Evolutionary conservation across 1,140 invertebrate genomes (phyloP).

Genomic region (Chlorops oryzae): DNA sequence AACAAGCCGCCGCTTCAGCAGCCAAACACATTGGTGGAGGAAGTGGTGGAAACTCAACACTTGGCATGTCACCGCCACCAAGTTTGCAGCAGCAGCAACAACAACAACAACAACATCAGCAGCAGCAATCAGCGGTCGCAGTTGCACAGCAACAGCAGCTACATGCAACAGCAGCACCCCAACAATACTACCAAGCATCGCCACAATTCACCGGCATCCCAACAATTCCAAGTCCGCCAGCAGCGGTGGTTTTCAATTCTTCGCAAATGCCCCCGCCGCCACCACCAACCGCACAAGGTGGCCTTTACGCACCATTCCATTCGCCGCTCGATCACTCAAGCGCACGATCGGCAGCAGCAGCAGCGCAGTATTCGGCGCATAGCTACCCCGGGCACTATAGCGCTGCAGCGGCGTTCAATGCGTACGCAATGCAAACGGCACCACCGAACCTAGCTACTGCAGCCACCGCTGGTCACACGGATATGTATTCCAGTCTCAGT

Average conservation of each 20-base stretch:
- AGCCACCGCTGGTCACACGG: slow-evolving; percentile 59
- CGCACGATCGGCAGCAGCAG: slow-evolving; percentile 30
- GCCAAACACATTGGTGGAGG: slow-evolving; percentile 22
- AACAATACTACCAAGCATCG: slow-evolving; percentile 45
- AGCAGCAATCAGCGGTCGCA: slow-evolving; percentile 14
- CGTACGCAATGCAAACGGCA: slow-evolving; percentile 48
- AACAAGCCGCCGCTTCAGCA: slow-evolving; percentile 18
- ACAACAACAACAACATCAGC: slow-evolving; percentile 32
- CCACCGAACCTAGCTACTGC: slow-evolving; percentile 58
- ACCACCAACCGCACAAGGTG: slow-evolving; percentile 65
- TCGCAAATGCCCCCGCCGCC: slow-evolving; percentile 57
- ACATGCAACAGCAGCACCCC: slow-evolving; percentile 17
- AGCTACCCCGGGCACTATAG: slow-evolving; percentile 52
- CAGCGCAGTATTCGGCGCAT: slow-evolving; percentile 48
- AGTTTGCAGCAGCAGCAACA: slow-evolving; percentile 43
- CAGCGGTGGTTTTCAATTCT: slow-evolving; percentile 70
- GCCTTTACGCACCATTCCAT: slow-evolving; percentile 68
- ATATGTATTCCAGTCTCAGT: slow-evolving; percentile 73
- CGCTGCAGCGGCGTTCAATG: slow-evolving; percentile 55
- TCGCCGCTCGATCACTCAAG: slow-evolving; percentile 45
- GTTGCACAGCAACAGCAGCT: slow-evolving; percentile 12
- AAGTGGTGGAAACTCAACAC: slow-evolving; percentile 17
- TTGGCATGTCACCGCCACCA: slow-evolving; percentile 45
- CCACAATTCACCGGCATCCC: slow-evolving; percentile 68
- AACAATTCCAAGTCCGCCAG: slow-evolving; percentile 74